Percentiles rank a stretch among this genome's conserved stretches.
Evolutionary conservation across 2,113 vertebrate species (phyloP).

Genomic region (Microtus oregoni): DNA sequence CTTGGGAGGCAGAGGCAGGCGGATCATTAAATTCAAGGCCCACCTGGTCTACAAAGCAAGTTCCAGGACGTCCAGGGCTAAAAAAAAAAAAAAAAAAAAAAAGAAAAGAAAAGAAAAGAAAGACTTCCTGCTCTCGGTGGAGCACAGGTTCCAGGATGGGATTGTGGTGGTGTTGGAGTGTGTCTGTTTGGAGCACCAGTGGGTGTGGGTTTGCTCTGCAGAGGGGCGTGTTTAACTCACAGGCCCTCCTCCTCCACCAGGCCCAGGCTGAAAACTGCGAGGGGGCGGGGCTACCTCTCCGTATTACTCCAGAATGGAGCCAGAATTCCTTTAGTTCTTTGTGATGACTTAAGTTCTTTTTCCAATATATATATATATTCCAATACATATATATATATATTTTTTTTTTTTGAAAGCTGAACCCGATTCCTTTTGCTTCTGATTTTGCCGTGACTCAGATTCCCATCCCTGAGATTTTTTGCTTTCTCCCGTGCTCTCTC

Average conservation of each 20-base stretch:
- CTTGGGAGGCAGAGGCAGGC: not conserved
- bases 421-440: constrained; percentile 27
- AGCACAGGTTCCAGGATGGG: not conserved
- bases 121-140: not conserved
- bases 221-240: not conserved
- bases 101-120: too few species aligned
- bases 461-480: constrained; percentile 10
- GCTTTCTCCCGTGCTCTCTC: not conserved
- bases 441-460: constrained; percentile 12
- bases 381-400: too few species aligned
- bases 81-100: not conserved
- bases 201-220: not conserved
- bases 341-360: constrained; percentile 34
- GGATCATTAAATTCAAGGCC: not conserved
- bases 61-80: not conserved
- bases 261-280: not conserved
- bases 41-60: not conserved
- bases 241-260: not conserved
- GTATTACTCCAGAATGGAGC: not conserved
- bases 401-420: not conserved
- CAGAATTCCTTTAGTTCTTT: not conserved
- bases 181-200: not conserved
- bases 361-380: not conserved
- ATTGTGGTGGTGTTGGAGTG: not conserved
- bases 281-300: not conserved